These are phyloP conservation scores for Lacerta viridis DNA, from an alignment of 2,797 vertebrate genomes.

Conservation along the genomic window DNA sequence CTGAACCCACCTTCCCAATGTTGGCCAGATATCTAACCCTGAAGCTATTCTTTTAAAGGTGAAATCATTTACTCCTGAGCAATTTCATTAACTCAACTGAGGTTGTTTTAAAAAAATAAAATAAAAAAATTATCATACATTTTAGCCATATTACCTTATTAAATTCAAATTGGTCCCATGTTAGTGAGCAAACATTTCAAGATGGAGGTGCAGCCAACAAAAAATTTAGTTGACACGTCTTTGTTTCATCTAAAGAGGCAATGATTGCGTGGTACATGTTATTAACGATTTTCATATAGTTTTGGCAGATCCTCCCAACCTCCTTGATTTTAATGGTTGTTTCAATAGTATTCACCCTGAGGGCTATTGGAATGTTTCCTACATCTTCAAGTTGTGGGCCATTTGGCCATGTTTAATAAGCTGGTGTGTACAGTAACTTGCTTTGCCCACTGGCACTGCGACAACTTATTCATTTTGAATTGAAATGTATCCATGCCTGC, in stretches of 20 bases:
- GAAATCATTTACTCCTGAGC: neutral
- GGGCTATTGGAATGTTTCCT: neutral
- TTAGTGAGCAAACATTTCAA: neutral
- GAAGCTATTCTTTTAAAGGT: neutral
- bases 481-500: slow-evolving; percentile 49
- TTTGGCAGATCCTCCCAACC: neutral
- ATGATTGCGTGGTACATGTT: neutral
- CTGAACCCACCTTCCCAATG: neutral
- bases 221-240: neutral
- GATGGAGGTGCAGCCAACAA: neutral
- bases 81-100: neutral
- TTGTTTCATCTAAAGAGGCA: neutral
- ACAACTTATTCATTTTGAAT: slow-evolving; percentile 53
- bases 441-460: neutral
- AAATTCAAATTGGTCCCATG: neutral
- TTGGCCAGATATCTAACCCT: neutral
- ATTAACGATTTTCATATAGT: neutral
- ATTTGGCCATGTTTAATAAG: slow-evolving; percentile 16
- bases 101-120: no score
- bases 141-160: neutral
- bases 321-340: neutral
- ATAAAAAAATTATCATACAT: neutral
- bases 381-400: neutral
- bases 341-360: neutral
- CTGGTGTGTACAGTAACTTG: neutral